Evolutionary conservation across 1,140 invertebrate species (phyloP).

Genomic region (Anadara kagoshimensis): DNA sequence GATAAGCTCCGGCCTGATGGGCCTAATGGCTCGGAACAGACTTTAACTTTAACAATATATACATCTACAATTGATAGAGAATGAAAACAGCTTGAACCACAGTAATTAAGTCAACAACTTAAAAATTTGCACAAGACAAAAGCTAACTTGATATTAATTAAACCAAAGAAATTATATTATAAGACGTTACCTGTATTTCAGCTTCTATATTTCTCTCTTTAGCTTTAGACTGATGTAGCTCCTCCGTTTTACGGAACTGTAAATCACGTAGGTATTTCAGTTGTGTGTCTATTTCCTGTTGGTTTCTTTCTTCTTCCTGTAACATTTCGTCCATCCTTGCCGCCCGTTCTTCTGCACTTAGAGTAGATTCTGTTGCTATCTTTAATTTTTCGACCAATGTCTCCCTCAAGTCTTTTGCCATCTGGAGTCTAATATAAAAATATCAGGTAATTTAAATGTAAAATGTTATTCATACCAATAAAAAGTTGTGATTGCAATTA

Average conservation of each 20-base stretch:
- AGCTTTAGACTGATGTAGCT: slow-evolving; percentile 58
- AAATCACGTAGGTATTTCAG: slow-evolving; percentile 69
- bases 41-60: no score
- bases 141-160: no score
- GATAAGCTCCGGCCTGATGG: no score
- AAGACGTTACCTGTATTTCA: slow-evolving; percentile 67
- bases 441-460: no score
- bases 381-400: slow-evolving; percentile 70
- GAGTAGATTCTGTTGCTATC: slow-evolving; percentile 61
- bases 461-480: no score
- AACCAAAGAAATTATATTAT: no score
- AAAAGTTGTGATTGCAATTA: no score
- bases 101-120: no score
- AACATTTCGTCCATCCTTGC: slow-evolving; percentile 70
- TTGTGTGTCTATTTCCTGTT: slow-evolving; percentile 63
- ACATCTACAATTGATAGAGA: no score
- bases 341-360: slow-evolving; percentile 70
- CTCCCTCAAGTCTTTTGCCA: slow-evolving; percentile 62
- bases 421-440: slow-evolving; percentile 59
- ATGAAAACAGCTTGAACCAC: no score
- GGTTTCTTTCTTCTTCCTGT: slow-evolving; percentile 62
- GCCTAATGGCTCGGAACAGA: no score
- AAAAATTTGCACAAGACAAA: no score
- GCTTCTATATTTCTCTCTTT: slow-evolving; percentile 68
- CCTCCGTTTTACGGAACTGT: slow-evolving; percentile 70